A percentile compares a stretch with the other conserved stretches of the same genome.
These are phyloP conservation scores for Lutjanus argentimaculatus DNA, from an alignment of 2,797 vertebrate species.

Conservation along the genomic window DNA sequence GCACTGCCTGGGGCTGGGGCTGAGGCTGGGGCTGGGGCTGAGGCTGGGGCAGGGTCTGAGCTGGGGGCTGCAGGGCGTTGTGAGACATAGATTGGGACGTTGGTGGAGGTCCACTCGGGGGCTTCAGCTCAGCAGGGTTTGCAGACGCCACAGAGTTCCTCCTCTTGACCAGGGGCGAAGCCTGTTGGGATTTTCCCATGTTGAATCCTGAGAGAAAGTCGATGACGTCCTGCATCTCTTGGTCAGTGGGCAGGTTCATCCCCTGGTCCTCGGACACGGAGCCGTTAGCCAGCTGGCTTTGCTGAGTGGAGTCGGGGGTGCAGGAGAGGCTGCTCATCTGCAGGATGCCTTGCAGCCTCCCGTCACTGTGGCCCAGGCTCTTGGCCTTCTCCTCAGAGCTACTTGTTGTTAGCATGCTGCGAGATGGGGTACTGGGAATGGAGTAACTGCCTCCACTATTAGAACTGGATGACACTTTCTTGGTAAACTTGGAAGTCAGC, in stretches of 20 bases:
- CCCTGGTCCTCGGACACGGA: slow-evolving; percentile 92
- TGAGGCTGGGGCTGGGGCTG: slow-evolving; percentile 79
- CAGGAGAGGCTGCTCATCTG: slow-evolving; percentile 89
- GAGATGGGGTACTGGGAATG: slow-evolving; percentile 94
- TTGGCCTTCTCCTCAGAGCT: slow-evolving; percentile 86
- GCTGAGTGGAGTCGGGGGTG: slow-evolving; percentile 83
- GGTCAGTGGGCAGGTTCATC: slow-evolving; percentile 98
- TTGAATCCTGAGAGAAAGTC: slow-evolving; percentile 99
- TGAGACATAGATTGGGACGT: slow-evolving; percentile 88
- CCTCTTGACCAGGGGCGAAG: slow-evolving; percentile 94
- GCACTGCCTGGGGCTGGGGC: slow-evolving; percentile 77
- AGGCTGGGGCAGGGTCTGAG: slow-evolving; percentile 85
- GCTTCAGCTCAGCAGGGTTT: slow-evolving; percentile 91
- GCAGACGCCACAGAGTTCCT: slow-evolving; percentile 94
- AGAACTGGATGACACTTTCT: slow-evolving; percentile 93
- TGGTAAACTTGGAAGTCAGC: slow-evolving; percentile 98
- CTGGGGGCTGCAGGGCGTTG: slow-evolving; percentile 84
- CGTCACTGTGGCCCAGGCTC: slow-evolving; percentile 80
- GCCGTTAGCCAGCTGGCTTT: slow-evolving; percentile 89
- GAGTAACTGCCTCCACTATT: slow-evolving; percentile 91
- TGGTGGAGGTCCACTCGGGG: slow-evolving; percentile 85
- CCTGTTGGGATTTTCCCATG: slow-evolving; percentile 98
- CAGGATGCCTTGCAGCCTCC: slow-evolving; percentile 91
- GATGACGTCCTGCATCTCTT: slow-evolving; percentile 99
- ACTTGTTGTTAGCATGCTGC: slow-evolving; percentile 87